Percentiles rank a stretch among this genome's conserved stretches.
phyloP scores from a whole-genome alignment of 2,888 invertebrate genomes.

The Stenichneumon culpator region DNA sequence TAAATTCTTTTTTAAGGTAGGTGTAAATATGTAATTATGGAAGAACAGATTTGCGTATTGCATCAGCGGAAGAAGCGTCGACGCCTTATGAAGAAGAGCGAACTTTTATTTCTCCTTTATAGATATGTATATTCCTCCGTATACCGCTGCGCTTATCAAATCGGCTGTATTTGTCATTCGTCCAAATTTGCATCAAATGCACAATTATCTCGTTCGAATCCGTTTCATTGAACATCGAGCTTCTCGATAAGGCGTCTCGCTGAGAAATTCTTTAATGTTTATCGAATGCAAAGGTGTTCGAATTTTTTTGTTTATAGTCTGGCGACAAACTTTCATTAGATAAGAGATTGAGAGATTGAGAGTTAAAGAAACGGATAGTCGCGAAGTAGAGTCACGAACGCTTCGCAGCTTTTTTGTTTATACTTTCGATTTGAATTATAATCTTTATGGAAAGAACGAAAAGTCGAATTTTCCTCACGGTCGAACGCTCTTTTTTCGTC shows the following conservation, averaged over 20 bases:
- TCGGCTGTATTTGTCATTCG: conserved; percentile 60
- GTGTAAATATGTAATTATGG: conserved; percentile 77
- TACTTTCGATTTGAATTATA: conserved; percentile 54
- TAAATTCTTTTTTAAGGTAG: conserved; percentile 59
- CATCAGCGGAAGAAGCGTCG: conserved; percentile 75
- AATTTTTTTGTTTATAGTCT: conserved; percentile 36
- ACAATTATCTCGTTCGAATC: conserved; percentile 20
- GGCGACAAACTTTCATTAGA: conserved; percentile 26
- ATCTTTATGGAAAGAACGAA: conserved; percentile 13
- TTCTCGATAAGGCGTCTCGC: conserved; percentile 73
- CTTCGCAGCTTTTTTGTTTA: conserved; percentile 14
- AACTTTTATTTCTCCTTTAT: conserved; percentile 4
- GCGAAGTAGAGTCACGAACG: neutral
- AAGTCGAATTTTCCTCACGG: conserved; percentile 9
- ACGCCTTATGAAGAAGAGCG: conserved; percentile 72
- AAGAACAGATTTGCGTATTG: conserved; percentile 84
- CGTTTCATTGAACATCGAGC: conserved; percentile 33
- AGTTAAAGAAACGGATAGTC: neutral
- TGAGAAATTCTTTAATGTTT: conserved; percentile 70
- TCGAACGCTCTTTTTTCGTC: neutral
- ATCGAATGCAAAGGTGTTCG: conserved; percentile 72
- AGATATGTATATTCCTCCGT: conserved; percentile 60
- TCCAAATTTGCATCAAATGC: neutral
- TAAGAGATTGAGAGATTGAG: conserved; percentile 29
- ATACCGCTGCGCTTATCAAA: conserved; percentile 28